Evolutionary conservation across 2,113 vertebrate genomes (phyloP).

Genomic region (Pterophyllum scalare): DNA sequence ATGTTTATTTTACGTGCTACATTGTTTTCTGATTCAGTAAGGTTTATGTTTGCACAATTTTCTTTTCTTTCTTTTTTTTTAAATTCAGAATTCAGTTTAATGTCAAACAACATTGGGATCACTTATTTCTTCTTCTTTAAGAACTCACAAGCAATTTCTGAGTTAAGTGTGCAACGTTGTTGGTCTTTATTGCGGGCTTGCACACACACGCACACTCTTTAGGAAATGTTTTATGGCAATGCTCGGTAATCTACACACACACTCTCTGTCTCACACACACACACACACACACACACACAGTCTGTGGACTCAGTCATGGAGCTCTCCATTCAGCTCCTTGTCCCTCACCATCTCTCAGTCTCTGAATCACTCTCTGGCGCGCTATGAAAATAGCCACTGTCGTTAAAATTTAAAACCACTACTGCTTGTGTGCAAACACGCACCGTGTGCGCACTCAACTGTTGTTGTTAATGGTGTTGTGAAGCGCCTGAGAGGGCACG

Average conservation of each 20-base stretch:
- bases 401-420: slow-evolving; percentile 66
- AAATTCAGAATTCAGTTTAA: slow-evolving; percentile 8
- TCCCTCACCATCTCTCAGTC: slow-evolving; percentile 47
- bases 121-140: background rate
- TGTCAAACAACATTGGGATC: background rate
- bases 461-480: slow-evolving; percentile 51
- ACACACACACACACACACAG: background rate
- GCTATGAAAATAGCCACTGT: slow-evolving; percentile 57
- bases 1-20: background rate
- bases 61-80: slow-evolving; percentile 18
- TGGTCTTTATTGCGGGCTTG: slow-evolving; percentile 10
- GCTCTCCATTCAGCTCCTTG: slow-evolving; percentile 52
- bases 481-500: slow-evolving; percentile 40
- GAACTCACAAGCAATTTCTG: slow-evolving; percentile 14
- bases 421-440: slow-evolving; percentile 58
- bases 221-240: slow-evolving; percentile 21
- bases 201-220: slow-evolving; percentile 20
- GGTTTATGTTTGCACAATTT: slow-evolving; percentile 13
- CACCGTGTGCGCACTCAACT: slow-evolving; percentile 24
- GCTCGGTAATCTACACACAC: background rate
- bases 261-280: slow-evolving; percentile 7
- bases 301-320: slow-evolving; percentile 50
- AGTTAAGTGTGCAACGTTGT: slow-evolving; percentile 33
- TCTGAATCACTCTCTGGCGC: slow-evolving; percentile 47
- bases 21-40: slow-evolving; percentile 21